Evolutionary conservation across 2,888 invertebrate species (phyloP).

Genomic region (Agrotis ipsilon): DNA sequence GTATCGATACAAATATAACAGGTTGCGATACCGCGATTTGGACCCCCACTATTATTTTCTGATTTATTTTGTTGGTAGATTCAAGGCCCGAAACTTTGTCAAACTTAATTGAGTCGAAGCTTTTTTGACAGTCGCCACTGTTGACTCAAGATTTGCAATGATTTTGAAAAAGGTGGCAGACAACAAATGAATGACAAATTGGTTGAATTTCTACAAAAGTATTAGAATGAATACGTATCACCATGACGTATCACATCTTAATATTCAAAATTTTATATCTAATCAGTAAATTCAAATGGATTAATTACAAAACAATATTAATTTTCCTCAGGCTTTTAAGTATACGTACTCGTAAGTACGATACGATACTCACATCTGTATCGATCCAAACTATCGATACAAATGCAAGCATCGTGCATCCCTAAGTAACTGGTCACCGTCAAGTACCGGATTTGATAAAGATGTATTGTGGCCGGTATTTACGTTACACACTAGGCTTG

Average conservation of each 20-base stretch:
- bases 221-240: no score
- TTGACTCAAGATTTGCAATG: no score
- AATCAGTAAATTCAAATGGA: background rate
- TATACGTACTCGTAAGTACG: background rate
- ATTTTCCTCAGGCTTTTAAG: background rate
- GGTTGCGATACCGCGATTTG: no score
- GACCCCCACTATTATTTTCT: no score
- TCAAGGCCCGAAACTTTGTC: no score
- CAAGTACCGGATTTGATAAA: constrained; percentile 63
- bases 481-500: constrained; percentile 62
- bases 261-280: background rate
- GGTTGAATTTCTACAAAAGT: background rate
- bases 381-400: background rate
- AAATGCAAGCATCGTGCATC: background rate
- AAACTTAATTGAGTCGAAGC: no score
- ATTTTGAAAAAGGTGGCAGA: no score
- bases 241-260: background rate
- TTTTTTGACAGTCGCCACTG: no score
- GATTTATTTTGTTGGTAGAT: no score
- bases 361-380: background rate
- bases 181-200: background rate
- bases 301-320: no score
- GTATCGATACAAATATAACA: background rate
- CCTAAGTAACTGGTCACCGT: constrained; percentile 29
- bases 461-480: constrained; percentile 64